Evolutionary conservation across 2,888 invertebrate species (phyloP), one percentile per base, ranked within the genome.

Genomic region (Lasioglossum oenotherae): DNA sequence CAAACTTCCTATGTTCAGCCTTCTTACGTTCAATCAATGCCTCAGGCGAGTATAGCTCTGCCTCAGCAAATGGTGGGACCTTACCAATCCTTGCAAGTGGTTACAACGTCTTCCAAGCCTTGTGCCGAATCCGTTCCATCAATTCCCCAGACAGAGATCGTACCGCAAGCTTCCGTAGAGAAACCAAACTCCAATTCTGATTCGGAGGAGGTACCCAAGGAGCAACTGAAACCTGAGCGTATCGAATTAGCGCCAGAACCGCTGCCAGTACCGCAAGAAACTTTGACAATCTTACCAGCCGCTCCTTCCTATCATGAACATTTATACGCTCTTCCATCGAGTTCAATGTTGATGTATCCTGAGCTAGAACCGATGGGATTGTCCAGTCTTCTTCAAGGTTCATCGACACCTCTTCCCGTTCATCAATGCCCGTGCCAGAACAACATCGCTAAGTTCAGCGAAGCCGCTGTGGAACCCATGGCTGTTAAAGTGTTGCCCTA

Each of bases 81-180:
- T 0, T 16, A 80, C 14, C 80, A 76, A 2, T 82, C 60, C 0
- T 3, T 86, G 4, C 86, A 82, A 35, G 23, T 87, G 16, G 46
- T 82, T 14, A 86, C 80, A 6, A 12, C 82, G 16, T 27, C 79
- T 14, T 19, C 53, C 14, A 76, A 72, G 41, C 81, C 79, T 2
- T 79, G 44, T 49, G 6, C 16, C 12, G 46, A 77, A 64, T 0
- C 80, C 0, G 14, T 6, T 5, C 86, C 79, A n/a, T 31, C 78
- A 0, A 4, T 19, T 12, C 64, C 78, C 4, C 67, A 69, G 16
- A 2, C 77, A 10, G 44, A 67, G 4, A 8, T 35, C 5, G 14
- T 72, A 16, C 49, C 72, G 6, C 35, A 23, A 19, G 44, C 8
- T 16, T 12, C 60, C 0, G 46, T 23, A 41, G 49, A 72, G 4